These are phyloP conservation scores for Macroglossus sobrinus DNA, from an alignment of 2,113 vertebrate genomes.

Conservation along the genomic window DNA sequence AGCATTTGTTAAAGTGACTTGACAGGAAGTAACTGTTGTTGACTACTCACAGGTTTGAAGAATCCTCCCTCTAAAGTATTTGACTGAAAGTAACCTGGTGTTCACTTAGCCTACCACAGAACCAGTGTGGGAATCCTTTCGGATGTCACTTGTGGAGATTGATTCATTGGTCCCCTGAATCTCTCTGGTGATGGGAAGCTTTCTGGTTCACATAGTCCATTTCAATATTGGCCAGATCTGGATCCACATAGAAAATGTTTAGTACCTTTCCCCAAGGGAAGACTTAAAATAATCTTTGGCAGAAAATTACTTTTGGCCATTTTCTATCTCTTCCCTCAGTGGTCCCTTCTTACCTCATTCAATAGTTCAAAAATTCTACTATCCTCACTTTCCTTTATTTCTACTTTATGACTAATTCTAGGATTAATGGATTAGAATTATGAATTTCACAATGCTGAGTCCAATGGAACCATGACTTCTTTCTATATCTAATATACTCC, in stretches of 20 bases:
- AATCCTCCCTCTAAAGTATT: not conserved
- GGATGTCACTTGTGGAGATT: not conserved
- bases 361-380: not conserved
- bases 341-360: not conserved
- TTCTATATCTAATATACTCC: not conserved
- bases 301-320: not conserved
- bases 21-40: not conserved
- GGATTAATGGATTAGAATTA: not conserved
- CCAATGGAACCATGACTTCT: not conserved
- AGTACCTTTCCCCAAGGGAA: not conserved
- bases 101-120: not conserved
- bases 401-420: not conserved
- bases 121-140: not conserved
- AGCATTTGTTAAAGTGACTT: not conserved
- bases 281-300: constrained; percentile 15
- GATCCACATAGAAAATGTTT: not conserved
- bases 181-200: not conserved
- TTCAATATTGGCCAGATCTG: not conserved
- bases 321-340: not conserved
- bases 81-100: not conserved
- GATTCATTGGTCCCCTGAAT: not conserved
- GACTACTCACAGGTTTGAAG: not conserved
- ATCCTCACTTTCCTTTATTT: not conserved
- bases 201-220: not conserved
- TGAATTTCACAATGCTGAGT: not conserved